Conservation (phyloP, 2,113 vertebrate species). For the Boulengeromyrus knoepffleri region DNA sequence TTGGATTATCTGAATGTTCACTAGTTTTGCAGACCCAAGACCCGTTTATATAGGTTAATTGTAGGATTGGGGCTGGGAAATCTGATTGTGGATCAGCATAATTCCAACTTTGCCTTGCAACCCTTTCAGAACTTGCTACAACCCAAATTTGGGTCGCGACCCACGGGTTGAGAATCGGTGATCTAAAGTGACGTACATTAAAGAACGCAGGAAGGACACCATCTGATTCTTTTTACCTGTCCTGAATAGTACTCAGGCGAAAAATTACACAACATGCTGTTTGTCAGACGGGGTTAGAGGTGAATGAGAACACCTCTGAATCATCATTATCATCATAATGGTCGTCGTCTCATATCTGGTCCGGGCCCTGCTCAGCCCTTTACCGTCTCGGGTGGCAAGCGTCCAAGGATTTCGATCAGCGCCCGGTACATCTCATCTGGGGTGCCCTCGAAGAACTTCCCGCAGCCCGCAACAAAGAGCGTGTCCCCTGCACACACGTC, state of each 20-base stretch:
- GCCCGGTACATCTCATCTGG: conserved; percentile 93
- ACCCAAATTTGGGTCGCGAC: no score
- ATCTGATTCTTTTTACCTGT: neutral
- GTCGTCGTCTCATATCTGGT: neutral
- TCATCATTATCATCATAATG: neutral
- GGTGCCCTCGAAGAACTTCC: conserved; percentile 96
- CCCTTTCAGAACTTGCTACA: no score
- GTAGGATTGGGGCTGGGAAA: no score
- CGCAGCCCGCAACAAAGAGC: conserved; percentile 87
- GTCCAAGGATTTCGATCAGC: conserved; percentile 79
- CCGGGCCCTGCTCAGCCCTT: neutral
- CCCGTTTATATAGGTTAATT: no score
- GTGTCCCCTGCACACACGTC: conserved; percentile 75
- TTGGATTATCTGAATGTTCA: no score
- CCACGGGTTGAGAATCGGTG: no score
- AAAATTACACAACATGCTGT: neutral
- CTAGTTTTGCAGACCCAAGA: no score
- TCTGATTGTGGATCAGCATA: no score
- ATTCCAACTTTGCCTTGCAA: no score
- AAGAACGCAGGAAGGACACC: neutral
- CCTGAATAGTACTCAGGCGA: neutral
- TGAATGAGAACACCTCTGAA: neutral
- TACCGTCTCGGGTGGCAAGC: conserved; percentile 82
- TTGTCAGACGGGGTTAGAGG: neutral
- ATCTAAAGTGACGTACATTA: neutral